These are phyloP conservation scores for Todiramphus chloris DNA, from an alignment of 2,113 vertebrate genomes.

Conservation along the genomic window DNA sequence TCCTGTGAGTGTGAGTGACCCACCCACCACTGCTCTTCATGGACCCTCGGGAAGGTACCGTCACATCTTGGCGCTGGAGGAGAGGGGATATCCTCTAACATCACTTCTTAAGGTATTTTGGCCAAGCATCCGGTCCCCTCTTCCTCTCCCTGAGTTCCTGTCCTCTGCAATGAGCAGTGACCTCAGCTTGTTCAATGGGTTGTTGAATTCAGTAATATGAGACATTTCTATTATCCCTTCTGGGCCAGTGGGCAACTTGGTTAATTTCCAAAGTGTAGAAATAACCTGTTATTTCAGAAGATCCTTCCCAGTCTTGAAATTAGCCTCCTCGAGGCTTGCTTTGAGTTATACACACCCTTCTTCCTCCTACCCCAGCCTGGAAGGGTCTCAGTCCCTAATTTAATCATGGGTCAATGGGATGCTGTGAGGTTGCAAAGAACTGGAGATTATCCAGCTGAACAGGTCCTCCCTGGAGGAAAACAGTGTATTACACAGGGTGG, in stretches of 20 bases:
- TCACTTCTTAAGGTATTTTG: constrained; percentile 55
- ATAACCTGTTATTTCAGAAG: constrained; percentile 43
- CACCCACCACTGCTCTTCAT: not conserved
- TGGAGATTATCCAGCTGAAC: not conserved
- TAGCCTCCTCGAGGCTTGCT: not conserved
- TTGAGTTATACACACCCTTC: not conserved
- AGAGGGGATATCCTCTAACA: constrained; percentile 69
- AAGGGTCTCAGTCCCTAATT: not conserved
- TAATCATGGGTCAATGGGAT: not conserved
- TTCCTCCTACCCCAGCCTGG: not conserved
- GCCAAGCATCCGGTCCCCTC: constrained; percentile 44
- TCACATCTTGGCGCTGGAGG: constrained; percentile 59
- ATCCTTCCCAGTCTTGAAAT: not conserved
- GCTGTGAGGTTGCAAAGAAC: not conserved
- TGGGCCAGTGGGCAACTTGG: not conserved
- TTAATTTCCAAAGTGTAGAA: constrained; percentile 56
- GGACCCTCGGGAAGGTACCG: not conserved
- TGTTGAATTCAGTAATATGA: not conserved
- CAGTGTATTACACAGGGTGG: not conserved
- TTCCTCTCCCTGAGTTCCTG: constrained; percentile 65
- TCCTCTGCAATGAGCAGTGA: constrained; percentile 22
- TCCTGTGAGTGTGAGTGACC: not conserved
- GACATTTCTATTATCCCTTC: not conserved
- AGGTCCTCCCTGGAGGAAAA: not conserved
- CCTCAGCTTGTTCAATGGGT: not conserved